Base-by-base conservation (phyloP, 2,888 invertebrate species). In the Pantelozetes paolii region DNA sequence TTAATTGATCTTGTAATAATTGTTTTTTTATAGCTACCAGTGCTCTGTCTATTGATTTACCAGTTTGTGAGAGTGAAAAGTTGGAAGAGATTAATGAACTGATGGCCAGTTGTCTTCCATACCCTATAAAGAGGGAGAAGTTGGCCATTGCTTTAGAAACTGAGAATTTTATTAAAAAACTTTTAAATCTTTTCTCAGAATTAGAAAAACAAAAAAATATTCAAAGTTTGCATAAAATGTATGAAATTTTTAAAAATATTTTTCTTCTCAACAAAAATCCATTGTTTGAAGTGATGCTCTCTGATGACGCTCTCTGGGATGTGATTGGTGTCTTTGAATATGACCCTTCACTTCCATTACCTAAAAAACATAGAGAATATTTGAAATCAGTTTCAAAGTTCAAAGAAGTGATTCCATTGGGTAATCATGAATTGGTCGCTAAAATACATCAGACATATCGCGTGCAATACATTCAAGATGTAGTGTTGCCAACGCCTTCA, bases 371-470 rank as follows among this genome's bases (percentile, higher is more conserved):
- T 84, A 88, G 99, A 81, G 95, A 98, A 82, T 99, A 96, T 85
- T 87, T 99, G 79, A 89, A 89, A 81, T 91, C 92, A 71, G 75
- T 76, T 28, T 77, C 77, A 54, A 76, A 76, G 73, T 79, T 79
- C 70, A 79, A 78, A 64, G 77, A 87, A 81, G 86, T 87, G 74
- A 92, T 99, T 81, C 95, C 96, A 75, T 96, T 99, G 76, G 90
- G 91, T 81, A 97, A 97, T 84, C 87, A 88, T 77, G 98, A 98
- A 84, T 87, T 99, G 78, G 86, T 95, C 79, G 91, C 94, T 74
- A 99, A 99, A 87, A 99, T 99, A 80, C 99, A 99, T 85, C 98
- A 99, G 85, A 99, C 98, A 74, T 99, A 97, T 85, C 89, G 98
- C 83, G 97, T 99, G 81, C 99, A 99, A 86, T 99, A 99, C 84